phyloP scores from a whole-genome alignment of 1,140 invertebrate genomes.

The Notospermus geniculatus region DNA sequence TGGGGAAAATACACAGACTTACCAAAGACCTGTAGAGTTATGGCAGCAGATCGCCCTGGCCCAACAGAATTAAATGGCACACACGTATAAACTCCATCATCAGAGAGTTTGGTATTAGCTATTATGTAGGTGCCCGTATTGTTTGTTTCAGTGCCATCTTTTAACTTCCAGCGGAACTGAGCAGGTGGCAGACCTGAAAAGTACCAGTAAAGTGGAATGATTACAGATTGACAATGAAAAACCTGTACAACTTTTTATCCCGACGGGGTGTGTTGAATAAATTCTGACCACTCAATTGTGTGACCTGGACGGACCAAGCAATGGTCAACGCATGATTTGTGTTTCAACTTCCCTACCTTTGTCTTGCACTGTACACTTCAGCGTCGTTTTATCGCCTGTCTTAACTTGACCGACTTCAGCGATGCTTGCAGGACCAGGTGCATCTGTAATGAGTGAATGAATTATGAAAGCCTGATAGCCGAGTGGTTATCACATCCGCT shows the following conservation, averaged over 20 bases:
- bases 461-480: constrained; percentile 10
- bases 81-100: constrained; percentile 35
- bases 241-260: too few species aligned
- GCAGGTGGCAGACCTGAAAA: constrained; percentile 32
- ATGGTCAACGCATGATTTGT: too few species aligned
- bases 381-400: constrained; percentile 23
- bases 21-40: constrained; percentile 32
- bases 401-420: constrained; percentile 19
- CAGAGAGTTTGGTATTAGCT: constrained; percentile 18
- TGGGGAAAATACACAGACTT: constrained; percentile 16
- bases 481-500: too few species aligned
- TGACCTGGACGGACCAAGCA: too few species aligned
- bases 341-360: constrained; percentile 3
- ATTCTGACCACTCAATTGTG: too few species aligned
- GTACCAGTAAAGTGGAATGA: too few species aligned
- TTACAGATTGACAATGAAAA: too few species aligned
- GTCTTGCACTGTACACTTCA: constrained; percentile 21
- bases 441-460: constrained; percentile 14
- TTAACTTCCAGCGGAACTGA: constrained; percentile 32
- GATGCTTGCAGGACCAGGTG: constrained; percentile 23
- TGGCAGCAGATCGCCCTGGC: constrained; percentile 19
- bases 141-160: constrained; percentile 12
- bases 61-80: constrained; percentile 31
- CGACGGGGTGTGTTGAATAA: too few species aligned
- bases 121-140: constrained; percentile 20